Evolutionary conservation across 2,797 vertebrate genomes (phyloP).

Genomic region (Dermochelys coriacea): DNA sequence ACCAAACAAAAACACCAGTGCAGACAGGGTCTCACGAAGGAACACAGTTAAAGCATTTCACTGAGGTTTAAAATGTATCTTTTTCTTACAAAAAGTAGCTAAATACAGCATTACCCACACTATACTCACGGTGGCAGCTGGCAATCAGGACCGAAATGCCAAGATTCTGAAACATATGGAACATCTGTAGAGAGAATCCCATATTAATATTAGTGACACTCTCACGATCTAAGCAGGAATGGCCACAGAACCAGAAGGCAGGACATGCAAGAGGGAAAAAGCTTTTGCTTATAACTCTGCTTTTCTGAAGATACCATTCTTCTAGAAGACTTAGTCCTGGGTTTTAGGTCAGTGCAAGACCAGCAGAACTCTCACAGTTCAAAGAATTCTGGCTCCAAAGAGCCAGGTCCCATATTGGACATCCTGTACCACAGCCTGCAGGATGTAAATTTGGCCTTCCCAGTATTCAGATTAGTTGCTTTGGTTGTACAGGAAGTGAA

Average conservation of each 20-base stretch:
- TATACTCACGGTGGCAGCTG: conserved; percentile 75
- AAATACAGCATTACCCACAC: not conserved
- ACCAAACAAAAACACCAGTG: not conserved
- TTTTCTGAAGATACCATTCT: not conserved
- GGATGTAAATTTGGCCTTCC: not conserved
- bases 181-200: conserved; percentile 70
- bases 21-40: not conserved
- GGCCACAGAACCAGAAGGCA: not conserved
- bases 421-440: not conserved
- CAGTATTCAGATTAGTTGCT: not conserved
- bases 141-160: conserved; percentile 70
- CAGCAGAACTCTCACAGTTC: not conserved
- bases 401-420: not conserved
- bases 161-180: conserved; percentile 69
- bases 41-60: not conserved
- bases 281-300: not conserved
- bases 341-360: not conserved
- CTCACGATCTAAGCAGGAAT: not conserved
- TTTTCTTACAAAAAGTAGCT: not conserved
- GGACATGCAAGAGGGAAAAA: not conserved
- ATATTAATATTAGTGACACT: not conserved
- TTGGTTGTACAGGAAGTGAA: not conserved
- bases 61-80: not conserved
- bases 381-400: not conserved
- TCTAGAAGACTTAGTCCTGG: not conserved